phyloP scores from a whole-genome alignment of 2,888 invertebrate species.

The Xestia c-nigrum region DNA sequence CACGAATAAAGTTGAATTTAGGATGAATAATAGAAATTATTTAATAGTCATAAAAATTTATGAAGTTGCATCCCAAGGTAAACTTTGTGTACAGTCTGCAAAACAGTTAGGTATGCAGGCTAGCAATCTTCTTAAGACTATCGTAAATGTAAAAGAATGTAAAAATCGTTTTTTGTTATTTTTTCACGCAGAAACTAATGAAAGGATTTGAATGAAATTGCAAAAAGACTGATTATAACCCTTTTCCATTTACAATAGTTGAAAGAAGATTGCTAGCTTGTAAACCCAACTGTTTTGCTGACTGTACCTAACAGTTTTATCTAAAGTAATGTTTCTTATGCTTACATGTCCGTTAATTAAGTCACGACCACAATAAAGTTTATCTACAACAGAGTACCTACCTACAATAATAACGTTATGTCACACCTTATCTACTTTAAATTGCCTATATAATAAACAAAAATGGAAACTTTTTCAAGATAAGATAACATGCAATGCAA shows the following conservation, averaged over 20 bases:
- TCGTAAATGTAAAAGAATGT: no score
- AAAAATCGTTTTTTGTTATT: no score
- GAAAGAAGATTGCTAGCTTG: no score
- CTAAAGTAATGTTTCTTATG: background rate
- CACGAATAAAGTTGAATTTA: background rate
- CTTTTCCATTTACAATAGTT: no score
- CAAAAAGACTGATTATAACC: no score
- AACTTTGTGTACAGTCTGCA: background rate
- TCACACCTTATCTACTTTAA: constrained; percentile 15
- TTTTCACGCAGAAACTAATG: no score
- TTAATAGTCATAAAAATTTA: background rate
- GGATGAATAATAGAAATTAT: background rate
- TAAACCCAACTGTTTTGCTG: no score
- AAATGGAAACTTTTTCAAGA: constrained; percentile 14
- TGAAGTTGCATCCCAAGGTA: background rate
- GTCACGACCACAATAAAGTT: background rate
- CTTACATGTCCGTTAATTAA: background rate
- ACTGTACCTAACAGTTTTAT: background rate
- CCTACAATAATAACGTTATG: background rate
- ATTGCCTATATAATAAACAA: background rate
- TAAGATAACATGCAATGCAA: constrained; percentile 39
- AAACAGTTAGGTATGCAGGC: no score
- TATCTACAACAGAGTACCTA: background rate
- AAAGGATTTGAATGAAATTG: no score
- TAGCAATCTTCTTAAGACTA: no score